phyloP scores from a whole-genome alignment of 2,888 invertebrate genomes.

The Leuctra nigra region DNA sequence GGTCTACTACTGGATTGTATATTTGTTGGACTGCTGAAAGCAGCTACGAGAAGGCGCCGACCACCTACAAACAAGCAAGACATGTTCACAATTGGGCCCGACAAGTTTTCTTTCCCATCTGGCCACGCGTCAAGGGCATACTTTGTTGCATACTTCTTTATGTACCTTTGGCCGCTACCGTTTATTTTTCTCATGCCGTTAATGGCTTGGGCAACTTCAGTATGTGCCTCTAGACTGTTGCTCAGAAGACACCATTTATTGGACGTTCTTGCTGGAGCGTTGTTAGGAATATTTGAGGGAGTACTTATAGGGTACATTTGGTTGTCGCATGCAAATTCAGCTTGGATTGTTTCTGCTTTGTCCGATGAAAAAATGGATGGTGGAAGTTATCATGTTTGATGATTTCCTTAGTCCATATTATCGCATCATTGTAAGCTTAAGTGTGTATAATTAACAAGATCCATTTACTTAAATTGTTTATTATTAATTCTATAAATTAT shows the following conservation, averaged over 20 bases:
- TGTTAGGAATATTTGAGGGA: constrained; percentile 68
- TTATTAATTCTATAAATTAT: too few relatives aligned
- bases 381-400: constrained; percentile 59
- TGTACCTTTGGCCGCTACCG: constrained; percentile 54
- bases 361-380: constrained; percentile 63
- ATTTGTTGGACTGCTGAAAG: constrained; percentile 69
- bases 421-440: too few relatives aligned
- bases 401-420: too few relatives aligned
- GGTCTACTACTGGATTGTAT: constrained; percentile 76
- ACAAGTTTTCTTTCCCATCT: constrained; percentile 90
- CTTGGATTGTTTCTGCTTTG: constrained; percentile 52
- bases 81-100: constrained; percentile 65
- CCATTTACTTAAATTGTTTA: too few relatives aligned
- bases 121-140: constrained; percentile 86
- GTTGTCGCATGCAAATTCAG: constrained; percentile 57
- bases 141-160: constrained; percentile 67
- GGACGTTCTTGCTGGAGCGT: constrained; percentile 71
- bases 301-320: constrained; percentile 53
- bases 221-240: constrained; percentile 73
- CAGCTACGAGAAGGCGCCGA: constrained; percentile 66
- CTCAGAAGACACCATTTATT: constrained; percentile 80
- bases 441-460: too few relatives aligned
- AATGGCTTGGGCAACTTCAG: constrained; percentile 64
- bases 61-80: constrained; percentile 63
- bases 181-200: constrained; percentile 55